phyloP scores from a whole-genome alignment of 2,113 vertebrate genomes.

The Tretioscincus oriximinensis region DNA sequence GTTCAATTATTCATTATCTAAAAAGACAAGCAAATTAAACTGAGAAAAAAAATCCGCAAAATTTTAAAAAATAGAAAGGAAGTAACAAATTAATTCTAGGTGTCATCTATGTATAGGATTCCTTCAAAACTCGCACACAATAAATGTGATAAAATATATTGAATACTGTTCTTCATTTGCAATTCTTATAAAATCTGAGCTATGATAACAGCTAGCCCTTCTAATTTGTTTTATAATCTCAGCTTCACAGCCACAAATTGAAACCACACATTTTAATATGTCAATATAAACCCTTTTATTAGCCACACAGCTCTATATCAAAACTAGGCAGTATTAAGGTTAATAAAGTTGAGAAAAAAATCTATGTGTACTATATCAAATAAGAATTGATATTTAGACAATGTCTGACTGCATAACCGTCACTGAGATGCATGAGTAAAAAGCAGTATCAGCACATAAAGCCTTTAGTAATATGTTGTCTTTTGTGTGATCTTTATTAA shows the following conservation, averaged over 20 bases:
- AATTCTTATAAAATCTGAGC: neutral
- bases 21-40: neutral
- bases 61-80: neutral
- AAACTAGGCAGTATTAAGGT: conserved; percentile 8
- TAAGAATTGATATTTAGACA: conserved; percentile 25
- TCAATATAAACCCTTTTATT: conserved; percentile 26
- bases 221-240: neutral
- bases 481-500: conserved; percentile 32
- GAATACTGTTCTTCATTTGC: neutral
- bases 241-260: conserved; percentile 22
- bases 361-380: conserved; percentile 7
- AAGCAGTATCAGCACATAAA: conserved; percentile 19
- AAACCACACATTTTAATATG: conserved; percentile 28
- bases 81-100: neutral
- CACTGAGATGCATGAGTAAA: neutral
- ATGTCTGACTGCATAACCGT: neutral
- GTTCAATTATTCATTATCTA: neutral
- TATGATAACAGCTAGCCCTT: neutral
- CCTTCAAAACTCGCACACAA: neutral
- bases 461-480: neutral
- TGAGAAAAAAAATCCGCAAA: neutral
- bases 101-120: neutral
- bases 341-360: conserved; percentile 33
- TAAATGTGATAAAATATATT: neutral
- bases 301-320: neutral